phyloP scores from a whole-genome alignment of 2,113 vertebrate species.

The Vombatus ursinus region DNA sequence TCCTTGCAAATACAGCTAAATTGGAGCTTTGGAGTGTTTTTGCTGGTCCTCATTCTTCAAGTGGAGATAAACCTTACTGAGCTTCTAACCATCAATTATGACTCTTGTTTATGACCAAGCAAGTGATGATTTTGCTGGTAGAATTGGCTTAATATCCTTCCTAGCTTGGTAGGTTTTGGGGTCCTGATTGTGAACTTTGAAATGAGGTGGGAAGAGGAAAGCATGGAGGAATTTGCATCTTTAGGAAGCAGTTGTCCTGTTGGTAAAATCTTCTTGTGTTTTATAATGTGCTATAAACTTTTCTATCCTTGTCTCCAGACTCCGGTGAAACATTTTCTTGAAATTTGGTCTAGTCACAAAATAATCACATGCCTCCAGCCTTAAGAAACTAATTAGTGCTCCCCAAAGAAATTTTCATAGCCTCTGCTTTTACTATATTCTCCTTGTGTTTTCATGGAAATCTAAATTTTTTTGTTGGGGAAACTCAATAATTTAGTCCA shows the following conservation, averaged over 20 bases:
- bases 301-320: not conserved
- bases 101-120: not conserved
- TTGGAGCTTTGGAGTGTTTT: not conserved
- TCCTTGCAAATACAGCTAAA: not conserved
- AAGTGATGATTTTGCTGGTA: not conserved
- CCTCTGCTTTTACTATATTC: slow-evolving; percentile 25
- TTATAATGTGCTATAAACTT: not conserved
- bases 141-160: not conserved
- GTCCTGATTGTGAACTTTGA: not conserved
- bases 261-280: not conserved
- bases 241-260: not conserved
- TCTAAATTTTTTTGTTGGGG: slow-evolving; percentile 16
- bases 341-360: slow-evolving; percentile 14
- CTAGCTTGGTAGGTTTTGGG: not conserved
- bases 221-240: not conserved
- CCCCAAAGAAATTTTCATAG: slow-evolving; percentile 24
- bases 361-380: not conserved
- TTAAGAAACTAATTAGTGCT: slow-evolving; percentile 19
- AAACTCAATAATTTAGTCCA: not conserved
- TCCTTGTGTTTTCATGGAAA: slow-evolving; percentile 37
- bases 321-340: slow-evolving; percentile 24
- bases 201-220: not conserved
- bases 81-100: not conserved
- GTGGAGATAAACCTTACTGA: not conserved
- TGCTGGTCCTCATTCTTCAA: not conserved